These are phyloP conservation scores for Salvator merianae DNA, from an alignment of 2,113 vertebrate genomes.

Conservation along the genomic window DNA sequence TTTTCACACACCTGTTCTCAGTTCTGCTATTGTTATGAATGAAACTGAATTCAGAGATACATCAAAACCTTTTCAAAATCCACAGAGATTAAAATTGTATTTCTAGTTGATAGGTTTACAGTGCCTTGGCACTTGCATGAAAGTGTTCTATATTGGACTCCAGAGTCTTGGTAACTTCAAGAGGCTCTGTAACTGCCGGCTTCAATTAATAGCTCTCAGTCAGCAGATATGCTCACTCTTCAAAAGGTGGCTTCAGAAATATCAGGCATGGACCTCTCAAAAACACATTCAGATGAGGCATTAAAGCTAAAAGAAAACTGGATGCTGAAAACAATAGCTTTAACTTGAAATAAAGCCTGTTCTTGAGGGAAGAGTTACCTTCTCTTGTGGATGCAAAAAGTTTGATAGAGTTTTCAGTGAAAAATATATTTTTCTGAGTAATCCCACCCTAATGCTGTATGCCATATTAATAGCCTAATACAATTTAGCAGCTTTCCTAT, in stretches of 20 bases:
- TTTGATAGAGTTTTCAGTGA: slow-evolving; percentile 28
- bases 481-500: background rate
- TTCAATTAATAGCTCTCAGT: slow-evolving; percentile 39
- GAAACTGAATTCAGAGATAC: slow-evolving; percentile 16
- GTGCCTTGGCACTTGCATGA: slow-evolving; percentile 5
- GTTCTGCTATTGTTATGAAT: background rate
- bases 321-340: slow-evolving; percentile 14
- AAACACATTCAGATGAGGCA: background rate
- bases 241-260: slow-evolving; percentile 16
- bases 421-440: too few species aligned
- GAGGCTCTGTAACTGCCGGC: background rate
- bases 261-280: slow-evolving; percentile 3
- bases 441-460: background rate
- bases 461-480: background rate
- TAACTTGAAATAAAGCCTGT: background rate
- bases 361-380: slow-evolving; percentile 21
- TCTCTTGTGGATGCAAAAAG: background rate
- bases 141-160: background rate
- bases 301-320: slow-evolving; percentile 3
- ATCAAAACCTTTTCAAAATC: slow-evolving; percentile 13
- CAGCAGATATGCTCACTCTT: background rate
- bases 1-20: background rate
- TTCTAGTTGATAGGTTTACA: slow-evolving; percentile 37
- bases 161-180: background rate
- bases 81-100: slow-evolving; percentile 20